A percentile compares a stretch with the other conserved stretches of the same genome.
Conservation (phyloP, 2,113 vertebrate genomes). For the Phyllostomus discolor region DNA sequence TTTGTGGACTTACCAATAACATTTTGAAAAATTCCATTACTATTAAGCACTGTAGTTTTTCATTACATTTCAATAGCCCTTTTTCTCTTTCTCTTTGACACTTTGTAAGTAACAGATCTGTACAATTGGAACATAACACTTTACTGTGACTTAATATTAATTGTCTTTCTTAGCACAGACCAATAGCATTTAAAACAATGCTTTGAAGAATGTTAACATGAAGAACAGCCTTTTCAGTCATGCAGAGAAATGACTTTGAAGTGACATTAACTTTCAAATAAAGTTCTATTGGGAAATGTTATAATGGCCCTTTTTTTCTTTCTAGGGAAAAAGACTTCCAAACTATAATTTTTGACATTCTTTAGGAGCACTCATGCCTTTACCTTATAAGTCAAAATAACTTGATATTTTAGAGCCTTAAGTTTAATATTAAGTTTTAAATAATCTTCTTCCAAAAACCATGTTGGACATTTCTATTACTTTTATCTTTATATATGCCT, state of each 20-base stretch:
- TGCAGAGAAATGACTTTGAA: conserved; percentile 57
- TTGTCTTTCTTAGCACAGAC: conserved; percentile 44
- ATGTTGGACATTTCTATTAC: background rate
- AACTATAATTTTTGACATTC: conserved; percentile 52
- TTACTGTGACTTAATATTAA: conserved; percentile 57
- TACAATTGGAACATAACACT: conserved; percentile 45
- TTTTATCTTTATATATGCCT: conserved; percentile 33
- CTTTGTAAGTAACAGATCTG: conserved; percentile 42
- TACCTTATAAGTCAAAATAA: conserved; percentile 50
- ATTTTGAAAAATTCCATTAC: conserved; percentile 59
- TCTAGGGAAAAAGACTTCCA: background rate
- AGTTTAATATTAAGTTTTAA: conserved; percentile 43
- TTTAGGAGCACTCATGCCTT: conserved; percentile 23
- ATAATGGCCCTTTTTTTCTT: background rate
- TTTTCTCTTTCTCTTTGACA: conserved; percentile 41
- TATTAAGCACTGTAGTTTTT: conserved; percentile 57
- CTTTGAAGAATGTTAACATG: conserved; percentile 33
- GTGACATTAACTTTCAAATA: conserved; percentile 62
- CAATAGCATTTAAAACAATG: conserved; percentile 54
- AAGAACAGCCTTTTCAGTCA: conserved; percentile 47
- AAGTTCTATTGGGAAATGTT: conserved; percentile 43
- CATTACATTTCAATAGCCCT: conserved; percentile 51
- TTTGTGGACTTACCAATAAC: conserved; percentile 45
- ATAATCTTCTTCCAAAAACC: conserved; percentile 13
- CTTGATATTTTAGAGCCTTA: conserved; percentile 32